Evolutionary conservation across 2,113 vertebrate species (phyloP).

Genomic region (Aspidoscelis tigris): DNA sequence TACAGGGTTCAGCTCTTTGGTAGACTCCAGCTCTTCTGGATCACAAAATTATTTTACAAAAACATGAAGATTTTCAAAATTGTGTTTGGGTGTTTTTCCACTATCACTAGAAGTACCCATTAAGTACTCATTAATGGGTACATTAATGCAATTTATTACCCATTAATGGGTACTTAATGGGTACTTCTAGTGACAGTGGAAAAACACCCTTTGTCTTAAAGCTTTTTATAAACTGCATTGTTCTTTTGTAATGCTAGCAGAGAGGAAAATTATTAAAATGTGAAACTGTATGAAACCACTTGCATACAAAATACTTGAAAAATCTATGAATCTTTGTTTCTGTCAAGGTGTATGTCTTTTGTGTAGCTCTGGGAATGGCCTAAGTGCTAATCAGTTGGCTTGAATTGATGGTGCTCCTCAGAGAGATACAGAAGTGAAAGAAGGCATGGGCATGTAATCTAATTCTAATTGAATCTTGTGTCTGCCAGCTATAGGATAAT

Average conservation of each 20-base stretch:
- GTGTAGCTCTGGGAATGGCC: background rate
- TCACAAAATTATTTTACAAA: background rate
- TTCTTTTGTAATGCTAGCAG: background rate
- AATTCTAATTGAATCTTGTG: conserved; percentile 1
- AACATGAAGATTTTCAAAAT: background rate
- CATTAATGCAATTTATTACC: no score
- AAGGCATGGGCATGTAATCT: background rate
- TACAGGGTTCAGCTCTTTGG: background rate
- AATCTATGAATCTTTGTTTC: background rate
- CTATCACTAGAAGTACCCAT: no score
- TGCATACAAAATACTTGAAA: no score
- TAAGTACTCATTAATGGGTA: no score
- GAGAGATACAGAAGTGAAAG: background rate
- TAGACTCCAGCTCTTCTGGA: no score
- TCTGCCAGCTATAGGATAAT: background rate
- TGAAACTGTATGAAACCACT: background rate
- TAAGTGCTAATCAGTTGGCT: background rate
- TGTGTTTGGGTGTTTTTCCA: background rate
- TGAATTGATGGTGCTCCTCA: background rate
- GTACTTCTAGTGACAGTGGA: no score
- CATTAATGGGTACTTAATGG: no score
- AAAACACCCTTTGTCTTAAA: background rate
- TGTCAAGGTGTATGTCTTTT: background rate
- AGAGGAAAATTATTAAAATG: background rate
- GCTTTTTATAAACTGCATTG: background rate